Base-by-base conservation (phyloP, 1,140 invertebrate genomes). In the Aphaenogaster ashmeadi region DNA sequence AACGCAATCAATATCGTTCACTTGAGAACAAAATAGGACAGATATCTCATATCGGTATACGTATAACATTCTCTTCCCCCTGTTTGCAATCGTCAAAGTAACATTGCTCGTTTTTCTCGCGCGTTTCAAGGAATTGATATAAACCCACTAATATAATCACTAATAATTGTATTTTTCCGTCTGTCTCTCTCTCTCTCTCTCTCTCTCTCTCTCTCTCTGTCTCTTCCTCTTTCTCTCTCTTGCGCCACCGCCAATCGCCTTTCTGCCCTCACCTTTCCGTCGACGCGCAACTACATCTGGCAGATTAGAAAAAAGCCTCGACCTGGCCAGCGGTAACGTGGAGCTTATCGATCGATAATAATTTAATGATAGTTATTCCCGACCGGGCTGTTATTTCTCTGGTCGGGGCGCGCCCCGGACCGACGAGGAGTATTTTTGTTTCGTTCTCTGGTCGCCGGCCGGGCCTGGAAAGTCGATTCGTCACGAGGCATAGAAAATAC, bases 391-490 rank as follows among this genome's bases (percentile, higher is more conserved):
- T 91, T 90, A 74, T 86, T 84, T 66, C 80, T 90, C 69, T 66
- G 41, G 75, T 67, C 64, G 62, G 52, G 79, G 62, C 71, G 80
- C 75, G 90, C 77, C 62, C 80, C 84, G 74, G 36, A 47, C 69
- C 64, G 87, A 21, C 47, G 69, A 64, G 87, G 79, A 89, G 88
- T 92, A 90, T 91, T 92, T 92, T 92, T 89, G 84, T 90, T 89
- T 90, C 83, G 80, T 80, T 79, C 86, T 78, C 84, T 44, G 91
- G 74, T 90, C 91, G 89, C 80, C 90, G 81, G 83, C 91, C 93
- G 93, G 92, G 86, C 87, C 92, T 93, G 93, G 91, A 94, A 95
- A 95, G 92, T 95, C 93, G 93, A 94, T 95, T 95, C 94, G 93
- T 93, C 92, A 93, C 93, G 93, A 94, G 92, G 90, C 89, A 92